These are phyloP conservation scores for Isoperla grammatica DNA, from an alignment of 2,888 invertebrate genomes.

Conservation along the genomic window DNA sequence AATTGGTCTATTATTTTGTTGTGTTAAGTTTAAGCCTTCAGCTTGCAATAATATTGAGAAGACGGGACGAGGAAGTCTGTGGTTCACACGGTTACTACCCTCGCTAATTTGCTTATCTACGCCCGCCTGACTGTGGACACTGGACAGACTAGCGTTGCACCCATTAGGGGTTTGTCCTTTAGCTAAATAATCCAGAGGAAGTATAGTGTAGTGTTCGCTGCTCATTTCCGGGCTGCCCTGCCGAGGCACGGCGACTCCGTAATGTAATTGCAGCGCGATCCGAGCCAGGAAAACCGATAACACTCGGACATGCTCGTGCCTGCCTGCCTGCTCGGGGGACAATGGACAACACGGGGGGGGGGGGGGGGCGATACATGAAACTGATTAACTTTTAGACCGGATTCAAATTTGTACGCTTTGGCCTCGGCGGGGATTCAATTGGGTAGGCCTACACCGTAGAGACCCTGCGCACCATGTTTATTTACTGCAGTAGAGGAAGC, in stretches of 20 bases:
- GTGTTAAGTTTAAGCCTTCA: no score
- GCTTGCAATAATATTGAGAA: no score
- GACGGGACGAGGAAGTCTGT: no score
- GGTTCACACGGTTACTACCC: no score
- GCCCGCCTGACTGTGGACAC: slow-evolving; percentile 2
- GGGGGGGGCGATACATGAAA: slow-evolving; percentile 3
- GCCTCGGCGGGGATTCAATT: slow-evolving; percentile 1
- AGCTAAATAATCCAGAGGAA: slow-evolving; percentile 4
- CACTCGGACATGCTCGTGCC: slow-evolving; percentile 12
- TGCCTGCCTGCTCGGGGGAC: slow-evolving; percentile 12
- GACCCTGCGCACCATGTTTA: no score
- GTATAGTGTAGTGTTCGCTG: background rate
- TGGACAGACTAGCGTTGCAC: background rate
- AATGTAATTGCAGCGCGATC: slow-evolving; percentile 13
- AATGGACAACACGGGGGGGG: slow-evolving; percentile 6
- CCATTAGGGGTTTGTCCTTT: slow-evolving; percentile 9
- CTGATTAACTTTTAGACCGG: slow-evolving; percentile 17
- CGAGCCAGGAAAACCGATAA: slow-evolving; percentile 14
- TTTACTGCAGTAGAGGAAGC: no score
- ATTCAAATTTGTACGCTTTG: slow-evolving; percentile 10
- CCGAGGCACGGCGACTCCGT: background rate
- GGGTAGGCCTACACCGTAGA: no score
- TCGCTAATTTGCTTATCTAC: slow-evolving; percentile 16
- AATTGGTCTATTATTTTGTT: slow-evolving; percentile 6
- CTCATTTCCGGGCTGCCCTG: slow-evolving; percentile 8